These are phyloP conservation scores for Leucophenga montana DNA, from an alignment of 2,888 invertebrate species.

Conservation along the genomic window DNA sequence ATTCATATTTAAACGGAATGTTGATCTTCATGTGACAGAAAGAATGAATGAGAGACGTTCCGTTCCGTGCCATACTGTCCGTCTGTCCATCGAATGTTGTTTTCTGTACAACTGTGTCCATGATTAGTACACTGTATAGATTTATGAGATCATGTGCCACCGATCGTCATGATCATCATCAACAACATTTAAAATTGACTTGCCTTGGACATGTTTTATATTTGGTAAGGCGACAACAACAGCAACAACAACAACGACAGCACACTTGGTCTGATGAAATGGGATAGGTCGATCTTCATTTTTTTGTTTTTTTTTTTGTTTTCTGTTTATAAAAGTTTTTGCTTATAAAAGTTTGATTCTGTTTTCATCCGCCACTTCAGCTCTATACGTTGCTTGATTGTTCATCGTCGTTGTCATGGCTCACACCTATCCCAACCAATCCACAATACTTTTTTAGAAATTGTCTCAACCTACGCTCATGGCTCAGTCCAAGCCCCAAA, in stretches of 20 bases:
- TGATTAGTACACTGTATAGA: slow-evolving; percentile 18
- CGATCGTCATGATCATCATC: not conserved
- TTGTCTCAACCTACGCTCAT: slow-evolving; percentile 5
- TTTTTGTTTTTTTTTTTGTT: not conserved
- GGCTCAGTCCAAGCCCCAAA: not conserved
- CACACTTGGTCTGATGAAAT: slow-evolving; percentile 2
- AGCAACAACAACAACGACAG: slow-evolving; percentile 3
- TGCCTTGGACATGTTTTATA: slow-evolving; percentile 15
- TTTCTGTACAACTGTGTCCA: not conserved
- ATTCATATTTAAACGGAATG: slow-evolving; percentile 20
- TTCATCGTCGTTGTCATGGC: too few relatives aligned
- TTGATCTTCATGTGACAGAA: slow-evolving; percentile 2
- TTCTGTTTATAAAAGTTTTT: too few relatives aligned
- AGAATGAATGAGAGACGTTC: not conserved
- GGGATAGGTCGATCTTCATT: slow-evolving; percentile 15
- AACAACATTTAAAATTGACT: too few relatives aligned
- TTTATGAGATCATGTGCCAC: slow-evolving; percentile 27
- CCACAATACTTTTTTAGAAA: not conserved
- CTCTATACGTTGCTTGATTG: not conserved
- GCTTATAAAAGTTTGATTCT: not conserved
- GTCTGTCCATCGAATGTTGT: not conserved
- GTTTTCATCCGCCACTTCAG: not conserved
- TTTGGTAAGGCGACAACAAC: slow-evolving; percentile 14
- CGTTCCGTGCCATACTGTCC: not conserved
- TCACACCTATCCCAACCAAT: slow-evolving; percentile 1